phyloP scores from a whole-genome alignment of 2,113 vertebrate species.

The Chloropsis hardwickii region DNA sequence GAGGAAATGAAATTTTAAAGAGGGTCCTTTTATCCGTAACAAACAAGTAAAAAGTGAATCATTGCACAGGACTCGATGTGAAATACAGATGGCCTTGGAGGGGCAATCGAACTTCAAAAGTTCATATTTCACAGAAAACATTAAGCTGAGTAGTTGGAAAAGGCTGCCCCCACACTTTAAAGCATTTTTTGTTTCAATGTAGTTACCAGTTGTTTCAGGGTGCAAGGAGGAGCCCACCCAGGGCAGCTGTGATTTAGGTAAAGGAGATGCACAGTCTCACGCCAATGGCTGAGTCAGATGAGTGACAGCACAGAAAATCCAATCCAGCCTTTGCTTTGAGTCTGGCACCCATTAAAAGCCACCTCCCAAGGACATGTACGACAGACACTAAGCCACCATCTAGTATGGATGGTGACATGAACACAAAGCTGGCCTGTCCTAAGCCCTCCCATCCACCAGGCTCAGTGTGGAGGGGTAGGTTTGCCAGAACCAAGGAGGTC shows the following conservation, averaged over 20 bases:
- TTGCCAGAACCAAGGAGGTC: background rate
- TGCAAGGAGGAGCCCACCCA: background rate
- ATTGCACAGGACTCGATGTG: background rate
- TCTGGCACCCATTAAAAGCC: background rate
- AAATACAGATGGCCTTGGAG: conserved; percentile 11
- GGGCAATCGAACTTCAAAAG: background rate
- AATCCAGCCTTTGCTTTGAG: background rate
- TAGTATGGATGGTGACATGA: background rate
- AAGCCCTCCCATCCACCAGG: background rate
- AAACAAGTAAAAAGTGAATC: background rate
- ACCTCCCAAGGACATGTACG: background rate
- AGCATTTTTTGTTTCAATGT: background rate
- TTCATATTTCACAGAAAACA: background rate
- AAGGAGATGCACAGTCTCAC: fast-evolving
- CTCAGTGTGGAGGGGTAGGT: background rate
- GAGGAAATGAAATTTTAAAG: background rate
- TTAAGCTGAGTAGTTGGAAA: background rate
- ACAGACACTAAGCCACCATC: background rate
- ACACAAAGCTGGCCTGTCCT: background rate
- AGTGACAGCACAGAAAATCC: background rate
- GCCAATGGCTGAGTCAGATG: background rate
- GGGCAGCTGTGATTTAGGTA: background rate
- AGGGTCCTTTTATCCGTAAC: background rate
- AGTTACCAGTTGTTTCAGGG: background rate
- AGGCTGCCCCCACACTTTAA: background rate